Base-by-base conservation (phyloP, 2,888 invertebrate genomes). In the Oscheius sp. region DNA sequence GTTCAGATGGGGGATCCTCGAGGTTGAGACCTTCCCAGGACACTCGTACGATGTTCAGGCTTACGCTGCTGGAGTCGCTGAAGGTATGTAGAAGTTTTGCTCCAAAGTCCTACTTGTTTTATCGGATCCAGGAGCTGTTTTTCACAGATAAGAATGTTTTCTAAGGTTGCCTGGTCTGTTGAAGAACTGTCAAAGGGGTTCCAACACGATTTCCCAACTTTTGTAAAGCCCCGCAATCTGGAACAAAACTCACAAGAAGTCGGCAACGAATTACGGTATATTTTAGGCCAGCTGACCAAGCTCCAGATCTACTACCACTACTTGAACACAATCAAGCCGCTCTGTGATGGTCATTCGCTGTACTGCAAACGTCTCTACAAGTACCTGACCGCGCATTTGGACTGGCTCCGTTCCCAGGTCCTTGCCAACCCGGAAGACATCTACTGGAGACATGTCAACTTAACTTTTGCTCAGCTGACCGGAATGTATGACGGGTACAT, bases 231-330 rank as follows among this genome's bases (percentile, higher is more conserved):
- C 21, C 21, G 21, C 21, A 21, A 21, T 21, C 21, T 21, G 0
- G 21, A 21, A 21, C 21, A 21, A 21, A 21, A 21, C 21, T 21
- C 21, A 21, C 21, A 21, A 21, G 21, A 21, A 21, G 21, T 21
- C 21, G 21, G 21, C 21, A 21, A 21, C 21, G 21, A n/a, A 37
- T 35, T 29, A 42, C 37, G 3, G 59, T 48, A 59, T 1, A 9
- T 74, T 78, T 68, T 70, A 84, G 86, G 87, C 65, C 77, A 81
- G 35, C 76, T 88, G 59, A 88, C 87, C n/a, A 79, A 82, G 42
- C 81, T 86, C 51, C 88, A 88, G 70, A 88, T 88, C 74, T 85
- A 86, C 75, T 85, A 86, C 66, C 88, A 88, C 75, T 86, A 84
- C 75, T 68, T 79, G 10, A 88, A 88, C 76, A 88, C 88, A n/a